Percentiles rank a stretch among this genome's conserved stretches.
Conservation (phyloP, 2,797 vertebrate genomes). For the Arnoldichthys spilopterus region DNA sequence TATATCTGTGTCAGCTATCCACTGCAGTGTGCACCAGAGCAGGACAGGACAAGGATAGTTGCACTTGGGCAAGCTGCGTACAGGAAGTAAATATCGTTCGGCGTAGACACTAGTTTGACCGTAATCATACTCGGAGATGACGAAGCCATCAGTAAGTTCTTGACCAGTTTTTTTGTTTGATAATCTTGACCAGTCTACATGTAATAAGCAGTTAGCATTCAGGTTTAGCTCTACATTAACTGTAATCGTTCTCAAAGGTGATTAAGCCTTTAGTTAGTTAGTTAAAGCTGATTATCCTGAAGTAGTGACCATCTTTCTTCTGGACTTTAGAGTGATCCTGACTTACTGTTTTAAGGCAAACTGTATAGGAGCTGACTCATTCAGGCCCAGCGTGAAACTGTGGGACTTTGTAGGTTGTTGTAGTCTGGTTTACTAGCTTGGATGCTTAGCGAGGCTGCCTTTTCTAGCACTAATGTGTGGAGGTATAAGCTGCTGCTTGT, state of each 20-base stretch:
- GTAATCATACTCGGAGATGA: background rate
- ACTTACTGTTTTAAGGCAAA: background rate
- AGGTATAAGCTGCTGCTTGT: constrained; percentile 30
- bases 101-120: background rate
- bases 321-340: constrained; percentile 37
- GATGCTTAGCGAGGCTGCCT: constrained; percentile 30
- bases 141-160: constrained; percentile 6
- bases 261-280: background rate
- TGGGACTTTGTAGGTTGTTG: background rate
- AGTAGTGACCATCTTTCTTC: background rate
- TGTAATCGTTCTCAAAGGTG: background rate
- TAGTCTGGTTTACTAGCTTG: constrained; percentile 22
- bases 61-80: constrained; percentile 46
- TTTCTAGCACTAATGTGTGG: constrained; percentile 42
- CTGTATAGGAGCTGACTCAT: background rate
- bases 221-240: background rate
- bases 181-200: background rate
- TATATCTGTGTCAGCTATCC: constrained; percentile 44
- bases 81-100: constrained; percentile 36
- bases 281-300: background rate
- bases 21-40: constrained; percentile 49
- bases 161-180: background rate
- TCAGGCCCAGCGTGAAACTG: background rate
- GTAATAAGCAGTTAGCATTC: background rate
- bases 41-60: constrained; percentile 38